These are phyloP conservation scores for Drepanosiphum platanoidis DNA, from an alignment of 2,888 invertebrate species.

Conservation along the genomic window DNA sequence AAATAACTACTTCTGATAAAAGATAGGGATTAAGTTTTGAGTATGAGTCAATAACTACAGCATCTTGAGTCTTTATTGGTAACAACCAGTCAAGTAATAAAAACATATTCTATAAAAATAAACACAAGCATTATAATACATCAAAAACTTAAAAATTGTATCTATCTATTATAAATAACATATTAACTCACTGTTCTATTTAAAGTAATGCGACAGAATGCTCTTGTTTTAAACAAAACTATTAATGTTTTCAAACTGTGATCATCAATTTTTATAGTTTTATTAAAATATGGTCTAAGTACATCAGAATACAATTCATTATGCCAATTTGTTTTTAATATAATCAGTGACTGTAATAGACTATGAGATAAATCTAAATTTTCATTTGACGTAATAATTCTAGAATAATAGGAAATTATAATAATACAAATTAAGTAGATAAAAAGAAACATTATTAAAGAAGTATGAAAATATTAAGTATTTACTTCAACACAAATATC, in stretches of 20 bases:
- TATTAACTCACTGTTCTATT: constrained; percentile 41
- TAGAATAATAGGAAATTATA: constrained; percentile 9
- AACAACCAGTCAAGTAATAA: constrained; percentile 51
- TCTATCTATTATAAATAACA: not conserved
- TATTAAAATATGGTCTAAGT: constrained; percentile 47
- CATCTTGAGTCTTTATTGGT: constrained; percentile 1
- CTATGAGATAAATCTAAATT: constrained; percentile 30
- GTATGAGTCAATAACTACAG: not conserved
- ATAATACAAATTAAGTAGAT: not conserved
- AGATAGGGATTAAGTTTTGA: constrained; percentile 46
- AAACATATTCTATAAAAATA: constrained; percentile 32
- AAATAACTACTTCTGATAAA: constrained; percentile 37
- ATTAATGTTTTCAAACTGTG: constrained; percentile 48
- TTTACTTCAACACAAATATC: constrained; percentile 68
- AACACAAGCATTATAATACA: not conserved
- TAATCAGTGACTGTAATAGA: constrained; percentile 43
- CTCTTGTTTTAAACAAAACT: constrained; percentile 39
- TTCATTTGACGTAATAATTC: constrained; percentile 44
- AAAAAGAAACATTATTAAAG: not conserved
- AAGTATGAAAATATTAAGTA: not conserved
- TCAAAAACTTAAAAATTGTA: not conserved
- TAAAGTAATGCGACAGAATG: not conserved
- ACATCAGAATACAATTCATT: constrained; percentile 46
- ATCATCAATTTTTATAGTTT: constrained; percentile 35
- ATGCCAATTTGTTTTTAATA: constrained; percentile 24